These are phyloP conservation scores for Ochotona curzoniae DNA, from an alignment of 2,113 vertebrate species.

Conservation along the genomic window DNA sequence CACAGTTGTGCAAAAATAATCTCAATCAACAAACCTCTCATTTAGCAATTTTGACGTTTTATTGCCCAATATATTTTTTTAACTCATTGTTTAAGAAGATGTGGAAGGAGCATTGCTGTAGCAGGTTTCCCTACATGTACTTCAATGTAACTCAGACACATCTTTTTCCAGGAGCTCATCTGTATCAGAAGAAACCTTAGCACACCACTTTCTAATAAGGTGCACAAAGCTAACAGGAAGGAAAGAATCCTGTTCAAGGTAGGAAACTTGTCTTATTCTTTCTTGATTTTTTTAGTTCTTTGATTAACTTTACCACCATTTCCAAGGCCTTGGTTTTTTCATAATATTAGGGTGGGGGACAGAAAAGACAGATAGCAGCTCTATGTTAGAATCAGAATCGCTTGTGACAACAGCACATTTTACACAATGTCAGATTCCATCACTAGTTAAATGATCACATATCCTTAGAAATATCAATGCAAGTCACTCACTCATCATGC, in stretches of 20 bases:
- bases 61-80: constrained; percentile 15
- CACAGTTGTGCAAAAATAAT: neutral
- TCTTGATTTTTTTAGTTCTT: constrained; percentile 23
- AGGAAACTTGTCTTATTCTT: constrained; percentile 14
- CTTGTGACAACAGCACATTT: neutral
- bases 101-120: neutral
- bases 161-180: neutral
- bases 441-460: neutral
- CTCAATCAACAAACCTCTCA: neutral
- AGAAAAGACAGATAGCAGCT: neutral
- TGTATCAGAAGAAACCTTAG: neutral
- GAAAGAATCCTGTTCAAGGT: neutral
- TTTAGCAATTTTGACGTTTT: neutral
- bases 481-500: neutral
- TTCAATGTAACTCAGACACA: neutral
- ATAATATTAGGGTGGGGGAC: neutral
- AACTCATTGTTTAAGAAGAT: neutral
- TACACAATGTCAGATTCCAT: neutral
- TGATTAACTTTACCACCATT: constrained; percentile 63
- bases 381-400: neutral
- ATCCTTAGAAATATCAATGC: constrained; percentile 25
- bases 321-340: constrained; percentile 63
- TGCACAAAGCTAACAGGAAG: neutral
- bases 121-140: neutral
- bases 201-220: neutral